A percentile compares a stretch with the other conserved stretches of the same genome.
Conservation (phyloP, 1,140 invertebrate species). For the Zaprionus inermis region DNA sequence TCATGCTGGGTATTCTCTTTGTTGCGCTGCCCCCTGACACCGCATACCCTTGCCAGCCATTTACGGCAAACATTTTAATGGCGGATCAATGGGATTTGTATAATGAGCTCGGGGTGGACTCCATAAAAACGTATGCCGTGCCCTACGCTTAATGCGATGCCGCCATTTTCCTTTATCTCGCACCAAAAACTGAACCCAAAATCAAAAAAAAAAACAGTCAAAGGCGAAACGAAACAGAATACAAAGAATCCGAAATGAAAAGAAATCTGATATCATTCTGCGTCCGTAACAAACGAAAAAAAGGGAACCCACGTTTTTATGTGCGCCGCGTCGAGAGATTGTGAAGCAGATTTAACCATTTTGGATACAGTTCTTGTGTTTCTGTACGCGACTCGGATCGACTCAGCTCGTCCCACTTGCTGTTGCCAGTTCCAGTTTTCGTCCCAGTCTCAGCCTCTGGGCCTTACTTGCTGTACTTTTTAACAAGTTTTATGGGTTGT, state of each 20-base stretch:
- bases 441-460: conserved; percentile 19
- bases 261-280: conserved; percentile 81
- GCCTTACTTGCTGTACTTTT: conserved; percentile 76
- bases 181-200: conserved; percentile 27
- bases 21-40: conserved; percentile 23
- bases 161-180: conserved; percentile 64
- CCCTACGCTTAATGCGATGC: conserved; percentile 48
- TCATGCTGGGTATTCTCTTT: conserved; percentile 24
- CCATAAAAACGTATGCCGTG: conserved; percentile 60
- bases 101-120: conserved; percentile 67
- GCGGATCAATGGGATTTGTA: conserved; percentile 78
- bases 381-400: neutral
- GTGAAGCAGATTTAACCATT: conserved; percentile 75
- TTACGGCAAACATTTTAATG: conserved; percentile 66
- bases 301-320: conserved; percentile 66
- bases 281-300: conserved; percentile 58
- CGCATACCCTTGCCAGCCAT: conserved; percentile 5
- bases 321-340: conserved; percentile 68
- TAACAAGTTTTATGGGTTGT: conserved; percentile 83
- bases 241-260: conserved; percentile 51
- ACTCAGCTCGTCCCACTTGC: neutral
- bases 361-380: conserved; percentile 68
- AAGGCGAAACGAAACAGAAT: conserved; percentile 54
- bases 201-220: conserved; percentile 9
- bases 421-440: conserved; percentile 13